Evolutionary conservation across 2,113 vertebrate species (phyloP), one percentile per base, ranked within the genome.

Genomic region (Halichoerus grypus): DNA sequence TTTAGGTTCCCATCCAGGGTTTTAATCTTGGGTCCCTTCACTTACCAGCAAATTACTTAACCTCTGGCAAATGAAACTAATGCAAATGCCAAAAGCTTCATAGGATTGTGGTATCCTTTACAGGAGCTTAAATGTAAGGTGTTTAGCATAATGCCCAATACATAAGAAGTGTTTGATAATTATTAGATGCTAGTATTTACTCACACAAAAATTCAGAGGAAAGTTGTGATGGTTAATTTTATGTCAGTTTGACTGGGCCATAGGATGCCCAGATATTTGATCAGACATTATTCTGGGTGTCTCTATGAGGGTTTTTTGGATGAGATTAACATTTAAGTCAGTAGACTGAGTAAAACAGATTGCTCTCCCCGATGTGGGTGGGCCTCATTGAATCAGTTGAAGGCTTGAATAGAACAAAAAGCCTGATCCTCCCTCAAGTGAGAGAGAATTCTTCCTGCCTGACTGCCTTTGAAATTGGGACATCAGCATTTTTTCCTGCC

Each of bases 401-500:
- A 92, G 13, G 16, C 8, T 14, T 77, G 18, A 22, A 31, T n/a
- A 51, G 55, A 84, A 53, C 65, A 83, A 80, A 95, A 87, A 42
- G 1, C 2, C 26, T 93, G 19, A 65, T 8, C 2, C 12, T 59
- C 1, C 36, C n/a, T 0, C 4, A 4, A 10, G 0, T n/a, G 28
- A 77, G 24, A 91, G n/a, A 85, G 0, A 18, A 36, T 39, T 61
- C 12, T 74, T 69, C 12, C 8, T 88, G 1, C 53, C 59, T 65
- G 3, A 63, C 19, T 80, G 14, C 49, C 13, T 80, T 53, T 80
- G 46, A 81, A 80, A 42, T 31, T 51, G 36, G 39, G n/a, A 89
- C 72, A 42, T 9, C 5, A 4, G 9, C 8, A 21, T 31, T 31
- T 49, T 33, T 46, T 71, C 49, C 26, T 82, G 33, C 7, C 53